These are phyloP conservation scores for Isurus oxyrinchus DNA, from an alignment of 2,113 vertebrate species.

Conservation along the genomic window DNA sequence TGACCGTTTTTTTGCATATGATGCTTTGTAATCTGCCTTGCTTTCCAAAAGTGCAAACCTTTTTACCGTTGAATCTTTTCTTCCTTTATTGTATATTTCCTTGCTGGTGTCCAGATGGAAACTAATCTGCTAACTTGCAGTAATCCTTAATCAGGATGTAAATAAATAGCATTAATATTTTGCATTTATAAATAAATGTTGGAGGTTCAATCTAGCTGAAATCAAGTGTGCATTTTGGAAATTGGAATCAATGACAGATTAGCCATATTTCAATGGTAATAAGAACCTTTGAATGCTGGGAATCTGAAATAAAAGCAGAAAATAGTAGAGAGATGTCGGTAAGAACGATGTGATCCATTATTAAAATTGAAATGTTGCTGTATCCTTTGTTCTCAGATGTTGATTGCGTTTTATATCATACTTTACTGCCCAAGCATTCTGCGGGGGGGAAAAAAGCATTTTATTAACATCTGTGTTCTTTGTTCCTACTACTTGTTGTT, in stretches of 20 bases:
- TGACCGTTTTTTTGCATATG: background rate
- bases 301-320: background rate
- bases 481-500: background rate
- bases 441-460: background rate
- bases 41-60: background rate
- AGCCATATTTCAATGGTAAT: background rate
- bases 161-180: background rate
- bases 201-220: background rate
- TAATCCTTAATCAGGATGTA: background rate
- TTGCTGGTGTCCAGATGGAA: background rate
- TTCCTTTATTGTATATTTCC: background rate
- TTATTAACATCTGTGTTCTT: background rate
- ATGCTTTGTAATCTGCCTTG: background rate
- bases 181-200: background rate
- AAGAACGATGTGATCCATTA: background rate
- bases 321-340: background rate
- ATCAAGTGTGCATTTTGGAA: background rate
- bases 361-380: background rate
- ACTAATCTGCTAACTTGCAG: background rate
- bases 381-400: background rate
- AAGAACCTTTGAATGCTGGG: background rate
- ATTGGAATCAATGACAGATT: background rate
- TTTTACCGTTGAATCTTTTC: background rate
- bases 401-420: background rate
- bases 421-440: background rate